A percentile compares a stretch with the other conserved stretches of the same genome.
phyloP scores from a whole-genome alignment of 2,113 vertebrate genomes.

The Myiozetetes cayanensis region DNA sequence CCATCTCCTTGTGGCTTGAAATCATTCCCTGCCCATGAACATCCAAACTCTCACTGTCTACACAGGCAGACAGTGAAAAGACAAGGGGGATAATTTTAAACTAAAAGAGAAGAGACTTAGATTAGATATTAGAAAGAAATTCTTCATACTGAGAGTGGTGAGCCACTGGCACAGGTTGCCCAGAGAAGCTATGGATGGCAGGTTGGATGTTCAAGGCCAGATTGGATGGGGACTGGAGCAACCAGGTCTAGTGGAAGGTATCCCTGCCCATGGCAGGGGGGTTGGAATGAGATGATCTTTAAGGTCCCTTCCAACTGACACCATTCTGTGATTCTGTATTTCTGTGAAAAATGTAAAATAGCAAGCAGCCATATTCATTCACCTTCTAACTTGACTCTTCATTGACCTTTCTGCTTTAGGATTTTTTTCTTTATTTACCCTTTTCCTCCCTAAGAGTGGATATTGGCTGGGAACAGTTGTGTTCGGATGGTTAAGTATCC shows the following conservation, averaged over 20 bases:
- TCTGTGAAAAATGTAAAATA: background rate
- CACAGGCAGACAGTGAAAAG: background rate
- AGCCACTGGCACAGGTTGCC: background rate
- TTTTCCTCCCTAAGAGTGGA: background rate
- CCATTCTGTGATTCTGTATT: background rate
- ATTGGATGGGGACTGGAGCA: background rate
- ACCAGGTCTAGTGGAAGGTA: background rate
- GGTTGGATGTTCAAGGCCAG: background rate
- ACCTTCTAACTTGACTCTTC: background rate
- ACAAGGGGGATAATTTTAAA: background rate
- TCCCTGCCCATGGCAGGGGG: background rate
- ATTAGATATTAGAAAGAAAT: background rate
- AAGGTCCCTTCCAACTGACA: background rate
- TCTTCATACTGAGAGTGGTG: background rate
- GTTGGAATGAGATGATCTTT: background rate
- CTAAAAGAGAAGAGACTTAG: background rate
- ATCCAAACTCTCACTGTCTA: background rate
- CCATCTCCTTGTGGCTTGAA: background rate
- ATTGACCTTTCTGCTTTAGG: background rate
- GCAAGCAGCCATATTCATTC: background rate
- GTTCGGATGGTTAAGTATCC: background rate
- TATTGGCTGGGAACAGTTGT: background rate
- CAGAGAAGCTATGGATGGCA: background rate
- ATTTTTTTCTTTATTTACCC: background rate
- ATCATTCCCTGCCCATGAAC: background rate